These are phyloP conservation scores for Reinhardtius hippoglossoides DNA, from an alignment of 2,113 vertebrate species.

Conservation along the genomic window DNA sequence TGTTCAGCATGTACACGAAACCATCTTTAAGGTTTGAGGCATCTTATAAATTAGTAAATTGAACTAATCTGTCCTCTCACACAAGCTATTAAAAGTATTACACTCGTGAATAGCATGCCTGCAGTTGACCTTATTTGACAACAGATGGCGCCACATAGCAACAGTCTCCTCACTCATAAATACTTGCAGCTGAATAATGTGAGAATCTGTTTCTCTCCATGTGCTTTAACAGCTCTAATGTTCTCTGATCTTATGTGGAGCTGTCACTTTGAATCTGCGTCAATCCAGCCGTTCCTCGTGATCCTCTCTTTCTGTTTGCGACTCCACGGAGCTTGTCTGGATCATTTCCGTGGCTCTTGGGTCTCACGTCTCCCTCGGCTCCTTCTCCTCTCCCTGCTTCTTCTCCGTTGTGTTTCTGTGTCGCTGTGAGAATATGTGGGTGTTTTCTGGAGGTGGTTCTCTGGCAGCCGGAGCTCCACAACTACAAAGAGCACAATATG, in stretches of 20 bases:
- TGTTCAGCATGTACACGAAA: too few relatives aligned
- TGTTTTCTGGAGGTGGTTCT: slow-evolving; percentile 68
- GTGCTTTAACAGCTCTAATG: neutral
- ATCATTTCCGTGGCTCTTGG: slow-evolving; percentile 16
- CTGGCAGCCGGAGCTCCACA: slow-evolving; percentile 48
- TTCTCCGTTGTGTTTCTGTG: neutral
- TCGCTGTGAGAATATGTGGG: slow-evolving; percentile 43
- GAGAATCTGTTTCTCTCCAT: neutral
- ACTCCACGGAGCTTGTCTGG: neutral
- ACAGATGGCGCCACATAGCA: slow-evolving; percentile 60
- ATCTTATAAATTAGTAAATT: too few relatives aligned
- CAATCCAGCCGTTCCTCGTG: neutral
- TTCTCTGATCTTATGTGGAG: neutral
- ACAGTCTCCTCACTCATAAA: neutral
- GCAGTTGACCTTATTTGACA: slow-evolving; percentile 39
- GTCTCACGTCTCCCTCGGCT: neutral
- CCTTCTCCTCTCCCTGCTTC: neutral
- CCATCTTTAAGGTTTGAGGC: too few relatives aligned
- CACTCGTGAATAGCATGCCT: neutral
- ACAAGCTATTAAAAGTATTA: too few relatives aligned
- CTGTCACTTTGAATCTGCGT: neutral
- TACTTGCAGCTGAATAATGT: slow-evolving; percentile 2
- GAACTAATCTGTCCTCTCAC: too few relatives aligned
- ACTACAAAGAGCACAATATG: slow-evolving; percentile 51
- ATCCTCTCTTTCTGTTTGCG: neutral